Evolutionary conservation across 2,113 vertebrate genomes (phyloP).

Genomic region (Ailuropoda melanoleuca): DNA sequence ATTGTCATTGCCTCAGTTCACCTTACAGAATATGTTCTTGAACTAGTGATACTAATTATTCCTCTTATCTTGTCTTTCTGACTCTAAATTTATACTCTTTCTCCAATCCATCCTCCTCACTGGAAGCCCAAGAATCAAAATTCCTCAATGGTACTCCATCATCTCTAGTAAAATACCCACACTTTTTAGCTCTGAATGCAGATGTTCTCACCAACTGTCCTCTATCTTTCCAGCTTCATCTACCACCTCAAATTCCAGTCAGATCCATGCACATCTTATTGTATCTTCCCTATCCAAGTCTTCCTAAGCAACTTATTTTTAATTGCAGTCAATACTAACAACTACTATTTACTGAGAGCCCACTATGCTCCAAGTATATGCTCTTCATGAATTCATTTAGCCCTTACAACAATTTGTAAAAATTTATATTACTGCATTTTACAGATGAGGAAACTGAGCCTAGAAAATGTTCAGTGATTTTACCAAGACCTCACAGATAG

Average conservation of each 20-base stretch:
- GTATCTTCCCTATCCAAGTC: background rate
- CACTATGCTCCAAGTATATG: background rate
- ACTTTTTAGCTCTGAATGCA: background rate
- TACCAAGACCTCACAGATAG: background rate
- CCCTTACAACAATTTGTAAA: background rate
- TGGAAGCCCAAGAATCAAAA: background rate
- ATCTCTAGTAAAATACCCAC: background rate
- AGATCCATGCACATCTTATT: conserved; percentile 4
- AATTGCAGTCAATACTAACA: background rate
- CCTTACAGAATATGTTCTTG: background rate
- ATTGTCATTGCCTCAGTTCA: background rate
- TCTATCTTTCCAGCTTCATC: conserved; percentile 26
- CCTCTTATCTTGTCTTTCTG: background rate
- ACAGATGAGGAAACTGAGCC: background rate
- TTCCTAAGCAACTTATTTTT: background rate
- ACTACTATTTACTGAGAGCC: background rate
- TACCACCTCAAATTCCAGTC: background rate
- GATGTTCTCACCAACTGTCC: background rate
- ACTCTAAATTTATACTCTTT: conserved; percentile 2
- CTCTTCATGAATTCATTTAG: background rate
- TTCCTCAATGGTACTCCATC: background rate
- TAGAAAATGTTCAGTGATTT: background rate
- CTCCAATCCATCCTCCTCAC: background rate
- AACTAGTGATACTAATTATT: background rate
- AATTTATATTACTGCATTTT: conserved; percentile 10